Conservation (phyloP, 2,888 invertebrate genomes). For the Poecilus cupreus region DNA sequence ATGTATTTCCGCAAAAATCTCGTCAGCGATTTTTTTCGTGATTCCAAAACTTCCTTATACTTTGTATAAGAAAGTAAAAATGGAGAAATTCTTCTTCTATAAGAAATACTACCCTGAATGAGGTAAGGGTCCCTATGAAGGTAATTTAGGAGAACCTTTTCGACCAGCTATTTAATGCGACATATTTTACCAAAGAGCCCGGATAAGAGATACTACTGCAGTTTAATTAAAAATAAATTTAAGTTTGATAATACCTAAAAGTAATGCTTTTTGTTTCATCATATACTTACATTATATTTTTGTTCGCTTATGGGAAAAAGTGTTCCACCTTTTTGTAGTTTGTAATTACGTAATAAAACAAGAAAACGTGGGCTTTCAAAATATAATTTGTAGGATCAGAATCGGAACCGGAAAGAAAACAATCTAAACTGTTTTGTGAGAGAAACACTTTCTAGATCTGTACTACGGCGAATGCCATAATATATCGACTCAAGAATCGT, state of each 20-base stretch:
- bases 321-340: not conserved
- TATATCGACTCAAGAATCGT: not conserved
- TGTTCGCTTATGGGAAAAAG: too few species aligned
- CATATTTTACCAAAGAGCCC: not conserved
- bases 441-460: conserved; percentile 29
- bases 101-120: too few species aligned
- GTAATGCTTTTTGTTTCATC: too few species aligned
- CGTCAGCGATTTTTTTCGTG: too few species aligned
- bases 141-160: not conserved
- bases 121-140: not conserved
- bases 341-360: conserved; percentile 6
- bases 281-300: too few species aligned
- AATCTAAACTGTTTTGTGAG: conserved; percentile 6
- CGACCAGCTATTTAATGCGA: not conserved
- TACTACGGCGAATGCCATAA: not conserved
- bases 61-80: too few species aligned
- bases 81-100: too few species aligned
- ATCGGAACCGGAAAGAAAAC: conserved; percentile 8
- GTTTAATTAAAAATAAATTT: too few species aligned
- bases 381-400: conserved; percentile 18
- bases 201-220: not conserved
- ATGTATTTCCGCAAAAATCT: too few species aligned
- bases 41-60: too few species aligned
- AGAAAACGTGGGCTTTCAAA: conserved; percentile 27
- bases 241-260: too few species aligned